phyloP scores from a whole-genome alignment of 2,888 invertebrate genomes.

The Tubulanus polymorphus region DNA sequence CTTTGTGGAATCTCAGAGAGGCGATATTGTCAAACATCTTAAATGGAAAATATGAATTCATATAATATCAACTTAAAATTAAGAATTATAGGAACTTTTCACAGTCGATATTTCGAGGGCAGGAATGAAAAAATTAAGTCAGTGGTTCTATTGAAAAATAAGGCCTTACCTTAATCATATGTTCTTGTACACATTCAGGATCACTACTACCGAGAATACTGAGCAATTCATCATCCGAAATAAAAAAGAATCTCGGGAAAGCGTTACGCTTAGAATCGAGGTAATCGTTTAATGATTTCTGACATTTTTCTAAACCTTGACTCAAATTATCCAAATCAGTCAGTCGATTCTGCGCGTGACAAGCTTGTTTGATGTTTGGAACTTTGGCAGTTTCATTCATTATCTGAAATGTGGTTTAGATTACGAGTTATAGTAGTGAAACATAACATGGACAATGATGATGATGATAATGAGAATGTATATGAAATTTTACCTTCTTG shows the following conservation, averaged over 20 bases:
- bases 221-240: conserved; percentile 87
- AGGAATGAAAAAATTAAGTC: not conserved
- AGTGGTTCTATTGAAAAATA: not conserved
- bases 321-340: conserved; percentile 72
- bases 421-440: not conserved
- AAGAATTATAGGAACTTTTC: too few species aligned
- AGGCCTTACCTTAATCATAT: conserved; percentile 75
- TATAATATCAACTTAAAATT: too few species aligned
- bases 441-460: not conserved
- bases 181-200: conserved; percentile 80
- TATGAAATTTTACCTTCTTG: conserved; percentile 60
- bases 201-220: conserved; percentile 84
- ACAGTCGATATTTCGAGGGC: too few species aligned
- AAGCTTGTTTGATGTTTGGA: conserved; percentile 75
- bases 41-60: conserved; percentile 18
- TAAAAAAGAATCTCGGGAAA: conserved; percentile 89
- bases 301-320: conserved; percentile 77
- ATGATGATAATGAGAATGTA: not conserved
- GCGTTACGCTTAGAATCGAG: conserved; percentile 80
- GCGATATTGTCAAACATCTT: conserved; percentile 91
- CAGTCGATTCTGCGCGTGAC: conserved; percentile 69
- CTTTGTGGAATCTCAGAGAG: conserved; percentile 66
- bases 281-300: conserved; percentile 87
- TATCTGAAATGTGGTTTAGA: conserved; percentile 57
- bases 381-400: conserved; percentile 81